These are phyloP conservation scores for Lutjanus argentimaculatus DNA, from an alignment of 2,797 vertebrate species.

Conservation along the genomic window DNA sequence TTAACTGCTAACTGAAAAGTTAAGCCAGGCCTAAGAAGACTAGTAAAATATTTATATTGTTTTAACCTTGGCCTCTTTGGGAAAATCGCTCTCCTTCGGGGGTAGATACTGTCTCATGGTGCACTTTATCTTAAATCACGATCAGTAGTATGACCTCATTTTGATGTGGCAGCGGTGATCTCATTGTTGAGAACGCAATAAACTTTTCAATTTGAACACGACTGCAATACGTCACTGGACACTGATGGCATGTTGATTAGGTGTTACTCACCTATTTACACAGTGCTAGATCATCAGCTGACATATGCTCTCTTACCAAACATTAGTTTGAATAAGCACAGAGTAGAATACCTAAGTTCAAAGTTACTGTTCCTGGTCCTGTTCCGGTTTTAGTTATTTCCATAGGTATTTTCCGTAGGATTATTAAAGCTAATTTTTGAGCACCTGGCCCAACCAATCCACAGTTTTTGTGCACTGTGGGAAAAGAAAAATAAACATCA, in stretches of 20 bases:
- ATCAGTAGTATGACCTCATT: conserved; percentile 52
- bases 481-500: conserved; percentile 11
- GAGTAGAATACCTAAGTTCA: neutral
- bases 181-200: conserved; percentile 45
- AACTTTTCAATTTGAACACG: conserved; percentile 20
- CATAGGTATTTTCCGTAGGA: neutral
- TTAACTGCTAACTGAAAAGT: too few relatives aligned
- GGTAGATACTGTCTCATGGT: neutral
- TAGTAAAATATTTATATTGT: neutral
- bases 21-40: too few relatives aligned
- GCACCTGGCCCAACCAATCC: neutral
- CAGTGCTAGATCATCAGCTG: conserved; percentile 35
- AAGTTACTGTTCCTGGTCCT: neutral
- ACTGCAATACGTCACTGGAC: conserved; percentile 8
- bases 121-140: conserved; percentile 29
- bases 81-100: neutral
- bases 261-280: conserved; percentile 52
- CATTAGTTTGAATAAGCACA: conserved; percentile 1
- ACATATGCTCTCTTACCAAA: neutral
- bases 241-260: conserved; percentile 51
- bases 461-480: neutral
- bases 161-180: conserved; percentile 50
- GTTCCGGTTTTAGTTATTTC: neutral
- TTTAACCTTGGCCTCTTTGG: conserved; percentile 6
- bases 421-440: conserved; percentile 3